These are phyloP conservation scores for Oxyruncus cristatus DNA, from an alignment of 2,113 vertebrate genomes.

Conservation along the genomic window DNA sequence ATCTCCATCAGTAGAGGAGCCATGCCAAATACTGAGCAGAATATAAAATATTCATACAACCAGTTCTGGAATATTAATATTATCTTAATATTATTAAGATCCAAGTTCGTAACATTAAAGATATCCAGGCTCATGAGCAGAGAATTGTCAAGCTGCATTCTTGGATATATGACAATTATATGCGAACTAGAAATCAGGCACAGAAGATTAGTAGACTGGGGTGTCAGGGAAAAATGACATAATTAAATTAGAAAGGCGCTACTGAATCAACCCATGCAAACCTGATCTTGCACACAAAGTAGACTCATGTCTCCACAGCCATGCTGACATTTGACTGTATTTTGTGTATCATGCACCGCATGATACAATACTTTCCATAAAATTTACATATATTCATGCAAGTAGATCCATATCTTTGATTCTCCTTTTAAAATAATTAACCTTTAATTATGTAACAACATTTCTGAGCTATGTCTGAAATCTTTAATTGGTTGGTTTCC, in stretches of 20 bases:
- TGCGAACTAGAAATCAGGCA: background rate
- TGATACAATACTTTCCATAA: background rate
- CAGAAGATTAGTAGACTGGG: background rate
- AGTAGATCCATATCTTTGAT: background rate
- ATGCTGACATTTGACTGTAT: background rate
- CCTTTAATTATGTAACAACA: background rate
- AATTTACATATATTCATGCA: background rate
- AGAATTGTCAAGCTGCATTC: background rate
- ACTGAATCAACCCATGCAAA: background rate
- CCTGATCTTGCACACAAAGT: background rate
- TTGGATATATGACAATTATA: background rate
- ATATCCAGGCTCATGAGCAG: background rate
- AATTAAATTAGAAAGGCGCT: slow-evolving; percentile 8
- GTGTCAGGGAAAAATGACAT: background rate
- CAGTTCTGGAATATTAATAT: background rate
- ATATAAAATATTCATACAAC: background rate
- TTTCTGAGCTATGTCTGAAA: background rate
- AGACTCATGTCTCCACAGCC: background rate
- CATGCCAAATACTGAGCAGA: background rate
- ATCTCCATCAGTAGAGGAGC: background rate
- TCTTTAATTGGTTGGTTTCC: background rate
- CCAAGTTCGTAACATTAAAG: background rate
- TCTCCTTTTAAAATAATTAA: background rate
- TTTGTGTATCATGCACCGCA: fast-evolving
- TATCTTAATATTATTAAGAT: background rate